Conservation (phyloP, 2,888 invertebrate genomes). For the Serripes groenlandicus region DNA sequence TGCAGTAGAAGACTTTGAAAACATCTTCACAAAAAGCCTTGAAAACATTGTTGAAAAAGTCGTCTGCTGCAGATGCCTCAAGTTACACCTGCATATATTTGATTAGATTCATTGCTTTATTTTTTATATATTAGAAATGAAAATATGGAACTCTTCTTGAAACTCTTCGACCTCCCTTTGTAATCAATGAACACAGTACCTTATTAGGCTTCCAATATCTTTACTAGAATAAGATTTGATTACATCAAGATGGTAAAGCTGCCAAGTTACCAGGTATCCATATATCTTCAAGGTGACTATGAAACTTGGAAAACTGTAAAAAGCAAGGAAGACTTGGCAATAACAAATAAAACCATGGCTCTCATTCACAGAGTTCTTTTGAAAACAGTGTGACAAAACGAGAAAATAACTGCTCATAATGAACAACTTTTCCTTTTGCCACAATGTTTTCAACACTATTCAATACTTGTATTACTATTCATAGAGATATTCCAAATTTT, state of each 20-base stretch:
- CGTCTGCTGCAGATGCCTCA: no score
- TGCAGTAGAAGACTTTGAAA: no score
- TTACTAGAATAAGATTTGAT: neutral
- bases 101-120: neutral
- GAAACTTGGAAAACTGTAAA: conserved; percentile 47
- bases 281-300: conserved; percentile 23
- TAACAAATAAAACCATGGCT: neutral
- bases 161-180: neutral
- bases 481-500: no score
- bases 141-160: neutral
- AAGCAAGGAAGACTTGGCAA: neutral
- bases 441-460: neutral
- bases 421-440: neutral
- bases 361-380: neutral
- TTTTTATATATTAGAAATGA: neutral
- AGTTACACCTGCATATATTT: neutral
- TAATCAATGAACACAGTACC: neutral
- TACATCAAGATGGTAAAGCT: conserved; percentile 49
- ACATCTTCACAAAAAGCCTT: no score
- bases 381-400: neutral
- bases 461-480: no score
- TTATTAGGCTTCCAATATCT: neutral
- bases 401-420: neutral
- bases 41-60: no score
- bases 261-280: conserved; percentile 55